Evolutionary conservation across 1,140 invertebrate genomes (phyloP), one percentile per base, ranked within the genome.

Genomic region (Brachionus calyciflorus): DNA sequence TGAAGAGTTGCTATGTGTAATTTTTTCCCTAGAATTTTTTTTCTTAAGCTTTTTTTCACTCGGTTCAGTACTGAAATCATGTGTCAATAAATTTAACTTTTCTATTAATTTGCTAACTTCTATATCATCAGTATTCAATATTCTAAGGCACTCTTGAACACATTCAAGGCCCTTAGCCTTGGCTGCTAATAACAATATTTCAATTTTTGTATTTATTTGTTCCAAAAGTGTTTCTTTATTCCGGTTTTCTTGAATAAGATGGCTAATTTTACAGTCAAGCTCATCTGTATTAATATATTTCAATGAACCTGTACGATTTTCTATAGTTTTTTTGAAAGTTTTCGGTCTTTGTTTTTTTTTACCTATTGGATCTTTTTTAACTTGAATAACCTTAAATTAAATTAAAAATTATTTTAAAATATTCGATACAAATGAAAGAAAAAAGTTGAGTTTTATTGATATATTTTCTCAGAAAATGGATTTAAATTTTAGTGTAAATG

Each of bases 311-410:
- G 24, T 44, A 33, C 65, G 40, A 46, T 51, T 51, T 12, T 73
- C 33, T 2, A 21, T 51, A 10, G 60, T 26, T 55, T 73, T 73
- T 30, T 46, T 46, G 14, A 73, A 51, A 12, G 24, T 24, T 33
- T 73, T 76, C 41, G 73, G 17, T 46, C 41, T 57, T 57, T 21
- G 49, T 14, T 57, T 76, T 57, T 49, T 44, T 57, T 76, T 76
- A 4, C 73, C 73, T 5, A 46, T 9, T 14, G 76, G 76, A 63
- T 77, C 76, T 49, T 68, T 63, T 33, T 10, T 44, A 1, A 77
- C 76, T 68, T 77, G 21, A 26, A 77, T 30, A 24, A 77, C 33
- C 55, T 77, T 48, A 28, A 28, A 14, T n/a, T n/a, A n/a, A n/a
- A n/a, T n/a, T n/a, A 37, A 55, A 55, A 17, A 26, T 17, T 4